Conservation (phyloP, 30 jellyfish, hydroid and myxozoan species). For the Cassiopea xamachana region DNA sequence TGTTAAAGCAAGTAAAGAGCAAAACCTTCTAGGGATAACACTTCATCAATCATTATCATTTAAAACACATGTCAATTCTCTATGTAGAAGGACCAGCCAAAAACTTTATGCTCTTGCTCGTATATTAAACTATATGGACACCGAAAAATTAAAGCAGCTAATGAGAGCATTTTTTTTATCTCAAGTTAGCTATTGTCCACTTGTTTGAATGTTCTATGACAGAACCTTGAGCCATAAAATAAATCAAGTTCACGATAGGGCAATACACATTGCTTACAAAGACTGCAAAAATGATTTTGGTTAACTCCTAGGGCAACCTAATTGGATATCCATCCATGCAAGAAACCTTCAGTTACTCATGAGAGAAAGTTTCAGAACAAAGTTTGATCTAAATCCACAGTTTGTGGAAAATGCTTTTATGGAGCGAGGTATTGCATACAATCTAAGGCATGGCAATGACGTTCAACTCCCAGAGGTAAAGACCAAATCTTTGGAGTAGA, state of each 20-base stretch:
- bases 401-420: too few species aligned
- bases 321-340: not conserved
- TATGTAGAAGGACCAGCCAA: constrained; percentile 46
- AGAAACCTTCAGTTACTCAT: constrained; percentile 11
- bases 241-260: constrained; percentile 13
- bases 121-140: not conserved
- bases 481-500: too few species aligned
- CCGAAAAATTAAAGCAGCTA: not conserved
- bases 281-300: not conserved
- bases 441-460: too few species aligned
- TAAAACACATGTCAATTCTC: constrained; percentile 2
- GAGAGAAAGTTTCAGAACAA: constrained; percentile 2
- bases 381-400: too few species aligned
- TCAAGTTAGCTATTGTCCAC: constrained; percentile 49
- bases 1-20: not conserved
- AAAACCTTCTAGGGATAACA: constrained; percentile 33
- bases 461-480: too few species aligned
- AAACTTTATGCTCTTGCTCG: constrained; percentile 50
- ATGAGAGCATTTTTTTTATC: constrained; percentile 2
- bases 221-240: constrained; percentile 4
- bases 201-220: constrained; percentile 51
- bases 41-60: constrained; percentile 17
- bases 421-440: too few species aligned
- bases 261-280: constrained; percentile 10
- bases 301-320: not conserved